Conservation (phyloP, 2,888 invertebrate species). For the Hirtodrosophila cameraria region DNA sequence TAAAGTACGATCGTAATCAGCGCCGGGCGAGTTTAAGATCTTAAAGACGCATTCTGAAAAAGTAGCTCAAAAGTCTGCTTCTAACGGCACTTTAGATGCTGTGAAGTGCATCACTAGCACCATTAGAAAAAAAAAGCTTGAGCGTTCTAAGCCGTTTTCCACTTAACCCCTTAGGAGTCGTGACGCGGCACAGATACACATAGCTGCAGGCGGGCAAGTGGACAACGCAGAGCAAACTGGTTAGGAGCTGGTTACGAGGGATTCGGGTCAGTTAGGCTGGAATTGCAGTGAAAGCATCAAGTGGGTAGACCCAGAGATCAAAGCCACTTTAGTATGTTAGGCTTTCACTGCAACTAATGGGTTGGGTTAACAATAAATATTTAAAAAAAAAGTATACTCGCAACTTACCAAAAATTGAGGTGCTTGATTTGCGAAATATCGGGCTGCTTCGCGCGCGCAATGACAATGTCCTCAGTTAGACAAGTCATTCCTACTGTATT, state of each 20-base stretch:
- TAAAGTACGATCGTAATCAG: neutral
- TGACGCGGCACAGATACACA: constrained; percentile 48
- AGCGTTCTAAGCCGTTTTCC: constrained; percentile 29
- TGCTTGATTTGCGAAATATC: constrained; percentile 95
- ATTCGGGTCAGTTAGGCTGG: constrained; percentile 66
- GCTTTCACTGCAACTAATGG: constrained; percentile 25
- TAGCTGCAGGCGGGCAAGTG: constrained; percentile 35
- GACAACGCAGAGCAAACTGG: constrained; percentile 62
- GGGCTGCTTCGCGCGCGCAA: constrained; percentile 93
- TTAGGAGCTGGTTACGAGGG: constrained; percentile 49
- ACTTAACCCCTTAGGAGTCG: constrained; percentile 51
- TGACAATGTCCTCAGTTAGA: constrained; percentile 97
- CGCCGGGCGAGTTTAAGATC: neutral
- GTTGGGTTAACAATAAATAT: constrained; percentile 2
- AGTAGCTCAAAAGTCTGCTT: constrained; percentile 25
- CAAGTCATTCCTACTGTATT: constrained; percentile 86
- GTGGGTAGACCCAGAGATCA: constrained; percentile 55
- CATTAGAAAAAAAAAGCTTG: constrained; percentile 10
- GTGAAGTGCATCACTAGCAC: constrained; percentile 39
- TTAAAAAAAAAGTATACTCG: constrained; percentile 3
- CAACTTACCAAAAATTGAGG: constrained; percentile 95
- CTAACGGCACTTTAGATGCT: constrained; percentile 21
- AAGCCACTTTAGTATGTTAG: constrained; percentile 15
- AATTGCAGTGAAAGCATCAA: constrained; percentile 45
- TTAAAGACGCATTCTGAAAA: constrained; percentile 7